These are phyloP conservation scores for Pachymerium ferrugineum DNA, from an alignment of 2,888 invertebrate genomes.

Conservation along the genomic window DNA sequence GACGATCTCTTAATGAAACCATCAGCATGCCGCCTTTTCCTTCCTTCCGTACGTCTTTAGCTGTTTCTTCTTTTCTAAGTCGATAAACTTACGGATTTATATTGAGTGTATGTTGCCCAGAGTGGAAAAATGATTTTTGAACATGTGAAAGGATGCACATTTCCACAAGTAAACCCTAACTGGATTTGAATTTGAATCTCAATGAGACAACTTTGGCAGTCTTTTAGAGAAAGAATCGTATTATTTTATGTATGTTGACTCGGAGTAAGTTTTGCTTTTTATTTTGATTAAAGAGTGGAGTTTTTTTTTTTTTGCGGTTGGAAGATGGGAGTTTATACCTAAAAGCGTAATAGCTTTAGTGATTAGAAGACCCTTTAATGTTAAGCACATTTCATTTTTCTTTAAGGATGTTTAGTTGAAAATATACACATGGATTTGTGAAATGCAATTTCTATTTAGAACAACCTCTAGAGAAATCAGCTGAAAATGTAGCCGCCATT, in stretches of 20 bases:
- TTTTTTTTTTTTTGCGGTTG: neutral
- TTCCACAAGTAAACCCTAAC: neutral
- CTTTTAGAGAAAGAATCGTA: too few species aligned
- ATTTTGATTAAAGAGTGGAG: neutral
- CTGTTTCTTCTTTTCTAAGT: neutral
- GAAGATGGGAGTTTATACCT: neutral
- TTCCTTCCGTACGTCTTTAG: neutral
- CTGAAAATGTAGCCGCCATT: neutral
- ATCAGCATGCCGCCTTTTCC: neutral
- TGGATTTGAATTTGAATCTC: neutral
- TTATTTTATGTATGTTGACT: too few species aligned
- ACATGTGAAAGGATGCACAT: neutral
- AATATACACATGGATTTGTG: neutral
- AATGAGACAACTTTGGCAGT: neutral
- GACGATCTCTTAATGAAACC: constrained; percentile 27
- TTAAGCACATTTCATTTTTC: neutral
- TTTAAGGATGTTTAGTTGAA: neutral
- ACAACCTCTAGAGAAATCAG: neutral
- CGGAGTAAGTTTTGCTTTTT: neutral
- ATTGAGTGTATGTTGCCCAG: neutral
- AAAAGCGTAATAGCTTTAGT: too few species aligned
- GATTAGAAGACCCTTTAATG: too few species aligned
- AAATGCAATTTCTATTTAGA: constrained; percentile 15
- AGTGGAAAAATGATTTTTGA: neutral
- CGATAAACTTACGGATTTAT: neutral